Evolutionary conservation across 1,140 invertebrate genomes (phyloP).

Genomic region (Trachelipus rathkii): DNA sequence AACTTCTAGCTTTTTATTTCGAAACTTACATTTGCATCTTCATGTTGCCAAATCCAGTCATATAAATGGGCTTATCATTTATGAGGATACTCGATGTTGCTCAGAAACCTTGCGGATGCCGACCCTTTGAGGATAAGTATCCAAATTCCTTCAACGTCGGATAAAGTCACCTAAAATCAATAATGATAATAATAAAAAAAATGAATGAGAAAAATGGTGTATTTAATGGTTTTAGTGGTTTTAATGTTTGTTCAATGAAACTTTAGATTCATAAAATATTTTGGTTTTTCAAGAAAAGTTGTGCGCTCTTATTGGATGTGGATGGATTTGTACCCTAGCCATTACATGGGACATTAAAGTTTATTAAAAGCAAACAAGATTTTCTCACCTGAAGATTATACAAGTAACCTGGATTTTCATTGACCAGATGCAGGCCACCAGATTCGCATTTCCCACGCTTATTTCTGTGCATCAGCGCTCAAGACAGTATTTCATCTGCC

Average conservation of each 20-base stretch:
- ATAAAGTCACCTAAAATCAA: slow-evolving; percentile 26
- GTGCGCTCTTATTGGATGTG: too few species aligned
- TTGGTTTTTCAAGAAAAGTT: too few species aligned
- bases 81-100: slow-evolving; percentile 65
- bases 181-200: neutral
- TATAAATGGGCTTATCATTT: slow-evolving; percentile 80
- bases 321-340: too few species aligned
- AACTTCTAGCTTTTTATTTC: neutral
- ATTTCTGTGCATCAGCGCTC: slow-evolving; percentile 49
- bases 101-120: slow-evolving; percentile 73
- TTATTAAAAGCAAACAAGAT: neutral
- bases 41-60: slow-evolving; percentile 91
- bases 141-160: slow-evolving; percentile 49
- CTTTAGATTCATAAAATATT: too few species aligned
- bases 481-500: slow-evolving; percentile 48
- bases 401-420: slow-evolving; percentile 71
- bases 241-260: too few species aligned
- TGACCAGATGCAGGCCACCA: slow-evolving; percentile 96
- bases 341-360: too few species aligned
- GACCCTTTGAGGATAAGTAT: slow-evolving; percentile 76
- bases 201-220: neutral
- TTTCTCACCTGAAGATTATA: slow-evolving; percentile 69
- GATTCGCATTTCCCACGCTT: slow-evolving; percentile 64
- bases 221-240: neutral
- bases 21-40: slow-evolving; percentile 78